Base-by-base conservation (phyloP, 1,140 invertebrate genomes). In the Trichoplusia ni region DNA sequence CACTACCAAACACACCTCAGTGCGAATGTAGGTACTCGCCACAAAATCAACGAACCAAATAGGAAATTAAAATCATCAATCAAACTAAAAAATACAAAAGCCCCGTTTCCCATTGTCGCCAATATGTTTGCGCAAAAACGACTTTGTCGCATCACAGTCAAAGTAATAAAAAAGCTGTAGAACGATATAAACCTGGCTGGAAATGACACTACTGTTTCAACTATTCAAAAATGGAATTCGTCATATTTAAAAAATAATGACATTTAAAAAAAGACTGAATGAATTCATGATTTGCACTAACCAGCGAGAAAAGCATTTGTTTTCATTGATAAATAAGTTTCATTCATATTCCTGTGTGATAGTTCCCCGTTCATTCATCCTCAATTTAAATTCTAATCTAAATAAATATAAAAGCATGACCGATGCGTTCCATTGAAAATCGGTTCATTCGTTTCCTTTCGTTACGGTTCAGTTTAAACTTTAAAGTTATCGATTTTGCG, bases 11-110 rank as follows among this genome's bases (percentile, higher is more conserved):
- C n/a, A n/a, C n/a, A n/a, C n/a, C n/a, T n/a, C 27, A 19, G 29
- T 14, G 44, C 42, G 11, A 18, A 62, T 27, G 51, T 25, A 7
- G 14, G 33, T 64, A 42, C 51, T 11, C 25, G 29, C 42, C 19
- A 29, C 53, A 78, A 67, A 86, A 82, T 79, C 81, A 83, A 82
- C 77, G 79, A 80, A 79, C 71, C 77, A 80, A 81, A 86, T 86
- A 83, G 82, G 82, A 89, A 88, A 89, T 88, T 86, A 89, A 89
- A 88, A 89, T 86, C 86, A 89, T 89, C 86, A 90, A 90, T 90
- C 87, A 90, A 90, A 86, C 73, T 81, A 84, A 88, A 89, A 89
- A 86, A 84, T 82, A 88, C 85, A 86, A 88, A 86, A 81, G 85
- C 70, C 79, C 77, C 79, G 84, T 84, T 81, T 89, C 72, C 86